Evolutionary conservation across 2,113 vertebrate species (phyloP), one percentile per base, ranked within the genome.

Genomic region (Pionites leucogaster): DNA sequence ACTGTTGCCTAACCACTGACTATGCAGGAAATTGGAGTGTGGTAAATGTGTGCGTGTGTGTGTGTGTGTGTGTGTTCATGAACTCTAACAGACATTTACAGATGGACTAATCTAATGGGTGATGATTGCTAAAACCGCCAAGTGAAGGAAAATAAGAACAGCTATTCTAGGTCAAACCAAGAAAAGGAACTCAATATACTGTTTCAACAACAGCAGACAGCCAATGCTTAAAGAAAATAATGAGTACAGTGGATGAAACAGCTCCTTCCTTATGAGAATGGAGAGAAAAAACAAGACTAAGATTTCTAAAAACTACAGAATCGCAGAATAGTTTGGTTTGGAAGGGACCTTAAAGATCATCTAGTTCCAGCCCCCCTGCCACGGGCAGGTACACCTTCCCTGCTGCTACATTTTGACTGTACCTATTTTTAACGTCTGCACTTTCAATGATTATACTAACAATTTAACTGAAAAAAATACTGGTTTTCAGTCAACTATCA

Each of bases 11-110:
- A 47, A 52, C 29, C 41, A 42, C 35, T 69, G 53, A 44, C 39
- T 46, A 4, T 3, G 10, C 25, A 63, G 50, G 86, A 53, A 59
- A 2, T 4, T 3, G 2, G 11, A 0, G 10, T 2, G 8, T 41
- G 23, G 10, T 13, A 24, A n/a, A n/a, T 49, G 12, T 1, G 1
- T 37, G 35, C 8, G 35, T 37, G 35, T 37, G 35, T 37, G 35
- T 37, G 35, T 37, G 35, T 37, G 35, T 37, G 1, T 13, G 2
- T 18, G 4, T 63, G 18, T 67, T 68, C 49, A 59, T 23, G 41
- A 84, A 82, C 20, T 70, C 19, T 37, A 49, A 68, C 31, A 82
- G 44, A 35, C 18, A 31, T n/a, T 87, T 67, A 70, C 12, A 57
- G 41, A 69, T 23, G 10, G 35, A 47, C n/a, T 37, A 20, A 3